These are phyloP conservation scores for Keiferia lycopersicella DNA, from an alignment of 2,888 invertebrate genomes.

Conservation along the genomic window DNA sequence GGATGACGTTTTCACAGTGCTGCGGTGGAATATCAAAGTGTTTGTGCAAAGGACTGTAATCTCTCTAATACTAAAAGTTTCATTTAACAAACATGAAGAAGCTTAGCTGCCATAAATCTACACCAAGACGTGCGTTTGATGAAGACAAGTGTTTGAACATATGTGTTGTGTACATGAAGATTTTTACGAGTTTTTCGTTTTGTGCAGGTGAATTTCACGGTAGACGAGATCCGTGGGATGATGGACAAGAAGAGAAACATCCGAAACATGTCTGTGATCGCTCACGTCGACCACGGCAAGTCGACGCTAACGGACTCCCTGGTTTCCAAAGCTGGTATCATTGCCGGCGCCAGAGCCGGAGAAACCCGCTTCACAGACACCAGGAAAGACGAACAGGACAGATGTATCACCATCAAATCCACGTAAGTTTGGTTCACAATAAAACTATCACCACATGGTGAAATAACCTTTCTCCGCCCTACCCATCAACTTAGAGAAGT, in stretches of 20 bases:
- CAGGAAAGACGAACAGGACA: constrained; percentile 99
- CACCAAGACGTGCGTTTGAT: constrained; percentile 54
- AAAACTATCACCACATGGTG: constrained; percentile 48
- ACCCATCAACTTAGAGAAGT: not conserved
- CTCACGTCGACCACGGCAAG: constrained; percentile 99
- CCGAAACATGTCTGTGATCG: constrained; percentile 99
- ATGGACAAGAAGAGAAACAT: constrained; percentile 99
- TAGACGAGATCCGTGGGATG: constrained; percentile 99
- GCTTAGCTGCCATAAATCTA: not conserved
- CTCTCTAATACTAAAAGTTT: not conserved
- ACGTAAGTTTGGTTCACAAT: constrained; percentile 86
- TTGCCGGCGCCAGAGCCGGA: constrained; percentile 98
- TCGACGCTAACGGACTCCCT: constrained; percentile 99
- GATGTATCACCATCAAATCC: constrained; percentile 99
- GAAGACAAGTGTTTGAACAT: constrained; percentile 50
- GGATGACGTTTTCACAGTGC: constrained; percentile 73
- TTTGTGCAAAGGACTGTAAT: constrained; percentile 33
- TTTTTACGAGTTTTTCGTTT: constrained; percentile 65
- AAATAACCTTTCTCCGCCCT: constrained; percentile 40
- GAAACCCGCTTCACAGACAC: constrained; percentile 99
- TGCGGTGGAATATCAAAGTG: constrained; percentile 53
- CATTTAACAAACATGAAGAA: not conserved
- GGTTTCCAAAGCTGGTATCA: constrained; percentile 99
- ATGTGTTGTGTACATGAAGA: constrained; percentile 56
- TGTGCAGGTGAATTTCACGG: constrained; percentile 99